Conservation (phyloP, 2,888 invertebrate species). For the Campopleginae sp. region DNA sequence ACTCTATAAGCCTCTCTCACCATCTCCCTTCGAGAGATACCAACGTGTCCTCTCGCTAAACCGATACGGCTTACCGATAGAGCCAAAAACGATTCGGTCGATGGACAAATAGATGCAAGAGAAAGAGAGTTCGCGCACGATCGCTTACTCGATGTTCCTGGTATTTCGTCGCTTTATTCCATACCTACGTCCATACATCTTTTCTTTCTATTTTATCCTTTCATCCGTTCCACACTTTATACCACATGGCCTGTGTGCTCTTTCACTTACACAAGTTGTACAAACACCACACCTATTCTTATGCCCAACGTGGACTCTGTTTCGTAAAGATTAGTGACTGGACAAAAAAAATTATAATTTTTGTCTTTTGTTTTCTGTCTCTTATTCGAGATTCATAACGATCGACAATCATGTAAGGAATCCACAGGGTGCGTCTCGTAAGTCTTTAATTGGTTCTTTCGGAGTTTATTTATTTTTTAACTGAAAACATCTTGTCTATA, state of each 20-base stretch:
- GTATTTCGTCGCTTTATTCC: conserved; percentile 58
- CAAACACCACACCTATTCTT: background rate
- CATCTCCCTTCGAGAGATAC: conserved; percentile 27
- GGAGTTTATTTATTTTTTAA: conserved; percentile 56
- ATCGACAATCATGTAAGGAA: background rate
- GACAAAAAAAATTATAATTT: no score
- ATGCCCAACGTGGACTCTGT: background rate
- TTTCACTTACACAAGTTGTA: background rate
- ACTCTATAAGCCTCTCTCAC: conserved; percentile 21
- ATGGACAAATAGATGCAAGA: conserved; percentile 69
- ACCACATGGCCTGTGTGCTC: conserved; percentile 20
- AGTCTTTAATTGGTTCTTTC: conserved; percentile 41
- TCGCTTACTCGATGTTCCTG: conserved; percentile 51
- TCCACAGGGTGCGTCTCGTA: background rate
- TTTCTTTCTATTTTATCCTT: conserved; percentile 13
- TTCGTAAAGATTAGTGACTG: background rate
- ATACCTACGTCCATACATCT: conserved; percentile 12
- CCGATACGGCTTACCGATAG: conserved; percentile 64
- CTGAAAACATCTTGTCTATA: conserved; percentile 4
- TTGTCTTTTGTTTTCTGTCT: no score
- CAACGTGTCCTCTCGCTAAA: conserved; percentile 48
- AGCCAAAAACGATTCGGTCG: conserved; percentile 67
- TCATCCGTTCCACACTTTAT: conserved; percentile 30
- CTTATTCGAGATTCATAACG: background rate
- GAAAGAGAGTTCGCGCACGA: conserved; percentile 57